These are phyloP conservation scores for Drosophila kikkawai DNA, from an alignment of 1,140 invertebrate species.

Conservation along the genomic window DNA sequence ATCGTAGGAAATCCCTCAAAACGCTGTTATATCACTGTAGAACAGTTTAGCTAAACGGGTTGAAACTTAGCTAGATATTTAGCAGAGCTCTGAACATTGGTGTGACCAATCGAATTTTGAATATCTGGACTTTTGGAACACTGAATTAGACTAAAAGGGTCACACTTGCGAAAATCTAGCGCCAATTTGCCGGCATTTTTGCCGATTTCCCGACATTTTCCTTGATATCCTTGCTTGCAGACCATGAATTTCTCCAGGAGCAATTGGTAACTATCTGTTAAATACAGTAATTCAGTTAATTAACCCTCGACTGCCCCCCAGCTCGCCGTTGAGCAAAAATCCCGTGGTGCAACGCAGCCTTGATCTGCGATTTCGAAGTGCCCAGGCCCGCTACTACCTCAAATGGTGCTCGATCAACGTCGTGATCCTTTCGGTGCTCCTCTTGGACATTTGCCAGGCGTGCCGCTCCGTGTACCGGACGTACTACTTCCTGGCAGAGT, in stretches of 20 bases:
- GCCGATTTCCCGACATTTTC: not conserved
- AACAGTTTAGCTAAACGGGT: too few relatives aligned
- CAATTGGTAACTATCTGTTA: slow-evolving; percentile 15
- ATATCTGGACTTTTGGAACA: too few relatives aligned
- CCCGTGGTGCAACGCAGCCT: slow-evolving; percentile 58
- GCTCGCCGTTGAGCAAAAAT: slow-evolving; percentile 42
- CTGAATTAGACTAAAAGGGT: too few relatives aligned
- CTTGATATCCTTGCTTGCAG: not conserved
- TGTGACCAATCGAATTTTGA: too few relatives aligned
- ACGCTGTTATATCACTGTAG: too few relatives aligned
- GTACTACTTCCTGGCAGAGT: slow-evolving; percentile 82
- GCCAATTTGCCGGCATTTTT: slow-evolving; percentile 41
- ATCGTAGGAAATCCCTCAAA: too few relatives aligned
- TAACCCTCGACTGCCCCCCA: not conserved
- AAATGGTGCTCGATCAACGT: slow-evolving; percentile 76
- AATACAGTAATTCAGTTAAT: not conserved
- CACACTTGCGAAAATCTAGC: not conserved
- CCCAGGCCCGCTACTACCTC: slow-evolving; percentile 58
- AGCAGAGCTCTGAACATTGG: too few relatives aligned
- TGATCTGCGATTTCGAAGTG: slow-evolving; percentile 53
- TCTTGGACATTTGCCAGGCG: slow-evolving; percentile 64
- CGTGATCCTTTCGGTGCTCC: slow-evolving; percentile 55
- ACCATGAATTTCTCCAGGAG: slow-evolving; percentile 40
- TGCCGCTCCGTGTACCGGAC: slow-evolving; percentile 29
- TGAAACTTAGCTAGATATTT: too few relatives aligned